phyloP scores from a whole-genome alignment of 2,113 vertebrate species.

The Gymnocephalus cernua region DNA sequence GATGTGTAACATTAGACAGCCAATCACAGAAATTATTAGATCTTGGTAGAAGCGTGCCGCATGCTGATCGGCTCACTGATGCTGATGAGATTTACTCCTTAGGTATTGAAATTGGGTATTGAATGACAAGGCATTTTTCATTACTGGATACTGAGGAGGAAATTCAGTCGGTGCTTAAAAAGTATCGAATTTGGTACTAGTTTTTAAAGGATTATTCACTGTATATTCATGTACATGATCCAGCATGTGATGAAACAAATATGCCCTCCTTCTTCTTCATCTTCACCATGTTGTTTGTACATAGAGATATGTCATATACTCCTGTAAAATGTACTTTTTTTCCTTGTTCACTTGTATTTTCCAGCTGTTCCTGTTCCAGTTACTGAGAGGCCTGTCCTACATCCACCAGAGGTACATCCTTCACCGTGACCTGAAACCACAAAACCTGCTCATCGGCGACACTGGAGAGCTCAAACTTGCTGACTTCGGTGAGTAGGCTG shows the following conservation, averaged over 20 bases:
- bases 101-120: too few species aligned
- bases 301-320: background rate
- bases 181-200: too few species aligned
- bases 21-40: too few species aligned
- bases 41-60: too few species aligned
- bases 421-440: constrained; percentile 97
- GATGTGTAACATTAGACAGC: too few species aligned
- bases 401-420: constrained; percentile 98
- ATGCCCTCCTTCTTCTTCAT: background rate
- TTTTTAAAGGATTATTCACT: background rate
- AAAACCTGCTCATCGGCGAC: constrained; percentile 98
- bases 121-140: too few species aligned
- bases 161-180: too few species aligned
- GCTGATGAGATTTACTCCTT: too few species aligned
- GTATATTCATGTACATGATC: background rate
- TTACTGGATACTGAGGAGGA: too few species aligned
- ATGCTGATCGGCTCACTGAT: too few species aligned
- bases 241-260: background rate
- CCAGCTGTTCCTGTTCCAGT: constrained; percentile 97
- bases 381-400: constrained; percentile 96
- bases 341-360: constrained; percentile 38
- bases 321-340: background rate
- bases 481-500: constrained; percentile 91
- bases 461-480: constrained; percentile 97
- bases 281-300: background rate